phyloP scores from a whole-genome alignment of 2,113 vertebrate genomes.

The Melozone crissalis region DNA sequence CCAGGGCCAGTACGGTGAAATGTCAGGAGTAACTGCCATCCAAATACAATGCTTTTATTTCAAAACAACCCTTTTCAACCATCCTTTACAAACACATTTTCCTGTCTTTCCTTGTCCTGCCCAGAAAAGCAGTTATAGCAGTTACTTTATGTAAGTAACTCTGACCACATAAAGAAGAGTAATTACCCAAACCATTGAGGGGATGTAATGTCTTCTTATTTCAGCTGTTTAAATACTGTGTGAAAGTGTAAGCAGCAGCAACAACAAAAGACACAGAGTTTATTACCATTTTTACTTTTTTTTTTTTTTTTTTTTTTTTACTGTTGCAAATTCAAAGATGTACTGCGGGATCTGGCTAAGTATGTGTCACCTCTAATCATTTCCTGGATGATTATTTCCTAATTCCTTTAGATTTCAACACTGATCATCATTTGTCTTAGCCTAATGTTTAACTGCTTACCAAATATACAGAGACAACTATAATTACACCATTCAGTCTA shows the following conservation, averaged over 20 bases:
- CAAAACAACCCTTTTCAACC: background rate
- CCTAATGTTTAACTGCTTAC: background rate
- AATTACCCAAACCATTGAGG: background rate
- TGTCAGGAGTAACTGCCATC: background rate
- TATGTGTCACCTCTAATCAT: background rate
- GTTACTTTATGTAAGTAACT: background rate
- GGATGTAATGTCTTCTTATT: background rate
- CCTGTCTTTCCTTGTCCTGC: background rate
- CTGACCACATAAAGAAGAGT: background rate
- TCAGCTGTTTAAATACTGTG: background rate
- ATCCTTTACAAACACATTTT: background rate
- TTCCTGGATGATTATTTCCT: background rate
- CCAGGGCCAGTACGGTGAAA: background rate
- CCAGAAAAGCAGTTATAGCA: background rate
- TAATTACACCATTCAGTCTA: background rate
- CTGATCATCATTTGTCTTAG: background rate
- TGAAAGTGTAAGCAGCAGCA: background rate
- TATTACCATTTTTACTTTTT: background rate
- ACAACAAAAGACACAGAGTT: background rate
- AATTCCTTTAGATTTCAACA: background rate
- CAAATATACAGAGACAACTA: background rate
- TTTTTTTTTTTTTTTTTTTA: background rate
- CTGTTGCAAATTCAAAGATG: background rate
- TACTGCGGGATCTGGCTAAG: background rate
- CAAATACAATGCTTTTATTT: background rate